Base-by-base conservation (phyloP, 2,888 invertebrate genomes). In the Chaetoderma sp. region DNA sequence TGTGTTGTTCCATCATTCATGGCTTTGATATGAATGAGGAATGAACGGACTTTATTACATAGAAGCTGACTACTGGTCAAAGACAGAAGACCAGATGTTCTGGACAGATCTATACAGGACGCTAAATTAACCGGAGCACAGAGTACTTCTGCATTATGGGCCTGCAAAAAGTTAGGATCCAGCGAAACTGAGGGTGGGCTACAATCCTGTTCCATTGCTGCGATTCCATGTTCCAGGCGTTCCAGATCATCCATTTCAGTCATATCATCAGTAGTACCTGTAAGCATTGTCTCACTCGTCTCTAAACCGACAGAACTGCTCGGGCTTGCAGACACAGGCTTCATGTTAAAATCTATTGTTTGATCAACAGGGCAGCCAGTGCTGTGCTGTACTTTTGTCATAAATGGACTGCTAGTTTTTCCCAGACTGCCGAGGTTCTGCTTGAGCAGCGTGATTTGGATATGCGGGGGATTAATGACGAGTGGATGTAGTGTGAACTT, bases 141-240 rank as follows among this genome's bases (percentile, higher is more conserved):
- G 49, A 96, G 87, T 66, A 96, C 93, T 83, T 96, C 95, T 0
- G 95, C 94, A 83, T 95, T 94, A 81, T 95, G 94, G 5, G 93
- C 92, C 75, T 93, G 91, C 55, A 94, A 88, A 85, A 94, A 96
- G 85, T 94, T 93, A 72, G 79, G 79, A 54, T 80, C 78, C 54
- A 74, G 58, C n/a, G 79, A 79, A 70, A 71, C 73, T 60, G 78
- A 78, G 28, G 69, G 69, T 21, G 42, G 30, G 10, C 61, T 27
- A 28, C 32, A 28, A n/a, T 27, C 44, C n/a, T 49, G 44, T 49
- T 50, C 36, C 45, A 45, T 36, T 28, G 52, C 27, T 28, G 8
- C 32, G 23, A 25, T 13, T 21, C 49, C 49, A 8, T 49, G 18
- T 21, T n/a, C 27, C 3, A 49, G 25, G 39, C 21, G 25, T 33